phyloP scores from a whole-genome alignment of 2,797 vertebrate species.

The Tauraco hartlaubi region DNA sequence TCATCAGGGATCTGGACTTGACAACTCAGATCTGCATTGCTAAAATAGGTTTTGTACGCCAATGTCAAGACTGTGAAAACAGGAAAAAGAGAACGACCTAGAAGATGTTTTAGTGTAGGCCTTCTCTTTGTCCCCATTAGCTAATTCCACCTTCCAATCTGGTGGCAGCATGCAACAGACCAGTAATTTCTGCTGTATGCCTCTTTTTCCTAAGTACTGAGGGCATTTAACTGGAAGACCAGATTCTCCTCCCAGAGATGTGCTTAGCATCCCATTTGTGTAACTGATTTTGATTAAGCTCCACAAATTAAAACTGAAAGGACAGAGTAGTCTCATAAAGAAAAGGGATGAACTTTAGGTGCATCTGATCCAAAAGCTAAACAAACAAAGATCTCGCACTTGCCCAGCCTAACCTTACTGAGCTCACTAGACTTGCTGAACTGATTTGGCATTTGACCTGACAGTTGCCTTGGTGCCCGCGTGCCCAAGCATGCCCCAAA shows the following conservation, averaged over 20 bases:
- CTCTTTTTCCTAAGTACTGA: neutral
- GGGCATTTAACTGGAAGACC: neutral
- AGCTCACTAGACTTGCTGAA: neutral
- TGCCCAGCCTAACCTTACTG: neutral
- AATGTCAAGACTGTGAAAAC: neutral
- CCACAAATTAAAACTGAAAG: neutral
- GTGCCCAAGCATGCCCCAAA: neutral
- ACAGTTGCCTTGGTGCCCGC: neutral
- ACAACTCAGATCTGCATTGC: neutral
- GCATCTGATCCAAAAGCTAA: neutral
- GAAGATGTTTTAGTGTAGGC: neutral
- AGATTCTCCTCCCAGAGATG: neutral
- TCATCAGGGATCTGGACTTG: neutral
- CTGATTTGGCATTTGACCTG: slow-evolving; percentile 1
- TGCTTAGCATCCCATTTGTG: neutral
- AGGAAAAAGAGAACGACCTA: neutral
- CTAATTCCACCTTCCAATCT: neutral
- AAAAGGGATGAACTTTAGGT: neutral
- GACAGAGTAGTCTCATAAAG: neutral
- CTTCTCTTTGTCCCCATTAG: neutral
- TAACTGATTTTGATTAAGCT: neutral
- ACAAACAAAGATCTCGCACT: neutral
- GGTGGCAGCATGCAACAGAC: neutral
- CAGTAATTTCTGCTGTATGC: neutral
- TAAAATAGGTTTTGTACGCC: neutral